A percentile compares a stretch with the other conserved stretches of the same genome.
Conservation (phyloP, 2,888 invertebrate genomes). For the Drosophila niveifrons region DNA sequence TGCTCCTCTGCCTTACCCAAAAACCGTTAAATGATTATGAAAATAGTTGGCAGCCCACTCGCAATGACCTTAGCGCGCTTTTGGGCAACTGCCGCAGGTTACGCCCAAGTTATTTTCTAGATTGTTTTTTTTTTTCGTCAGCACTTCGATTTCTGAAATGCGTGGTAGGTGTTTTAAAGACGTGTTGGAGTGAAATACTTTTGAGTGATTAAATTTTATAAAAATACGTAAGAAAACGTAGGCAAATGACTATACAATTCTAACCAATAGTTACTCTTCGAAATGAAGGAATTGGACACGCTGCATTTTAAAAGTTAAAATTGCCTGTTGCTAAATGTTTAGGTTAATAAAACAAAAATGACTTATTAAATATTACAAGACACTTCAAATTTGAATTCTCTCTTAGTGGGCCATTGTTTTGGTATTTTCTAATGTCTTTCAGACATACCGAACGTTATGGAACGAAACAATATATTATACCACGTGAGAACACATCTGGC, state of each 20-base stretch:
- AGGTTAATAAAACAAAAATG: too few species aligned
- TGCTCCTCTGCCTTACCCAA: conserved; percentile 31
- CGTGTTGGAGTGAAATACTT: too few species aligned
- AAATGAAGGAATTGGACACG: background rate
- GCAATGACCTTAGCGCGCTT: conserved; percentile 57
- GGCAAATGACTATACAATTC: too few species aligned
- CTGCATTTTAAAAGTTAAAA: too few species aligned
- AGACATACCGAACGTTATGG: too few species aligned
- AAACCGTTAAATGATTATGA: conserved; percentile 74
- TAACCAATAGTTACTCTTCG: background rate
- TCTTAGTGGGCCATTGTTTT: too few species aligned
- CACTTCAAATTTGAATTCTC: too few species aligned
- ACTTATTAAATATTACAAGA: too few species aligned
- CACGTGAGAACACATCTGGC: too few species aligned
- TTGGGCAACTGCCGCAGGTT: conserved; percentile 64
- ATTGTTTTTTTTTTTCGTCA: conserved; percentile 36
- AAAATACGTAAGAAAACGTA: background rate
- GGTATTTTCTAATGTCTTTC: too few species aligned
- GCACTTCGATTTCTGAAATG: conserved; percentile 19
- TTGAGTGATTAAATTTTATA: background rate
- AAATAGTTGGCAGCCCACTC: conserved; percentile 70
- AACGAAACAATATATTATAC: too few species aligned
- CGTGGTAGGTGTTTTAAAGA: conserved; percentile 2
- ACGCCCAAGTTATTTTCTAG: conserved; percentile 71
- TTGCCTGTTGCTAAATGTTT: too few species aligned